Conservation (phyloP, 2,797 vertebrate species). For the Sphenopsis melanotis region DNA sequence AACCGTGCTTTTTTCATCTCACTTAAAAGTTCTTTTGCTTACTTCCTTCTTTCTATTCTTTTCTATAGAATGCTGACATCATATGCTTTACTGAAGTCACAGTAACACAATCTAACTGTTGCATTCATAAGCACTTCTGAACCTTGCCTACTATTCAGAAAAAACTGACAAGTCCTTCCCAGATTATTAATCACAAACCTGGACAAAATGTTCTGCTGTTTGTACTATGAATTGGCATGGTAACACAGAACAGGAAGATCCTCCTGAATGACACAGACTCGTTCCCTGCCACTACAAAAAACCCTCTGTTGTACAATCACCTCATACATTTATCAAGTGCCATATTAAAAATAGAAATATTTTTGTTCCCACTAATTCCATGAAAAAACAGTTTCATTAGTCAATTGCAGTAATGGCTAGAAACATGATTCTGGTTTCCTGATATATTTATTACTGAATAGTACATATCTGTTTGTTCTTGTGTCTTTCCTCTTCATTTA, state of each 20-base stretch:
- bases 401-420: not conserved
- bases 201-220: conserved; percentile 28
- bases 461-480: not conserved
- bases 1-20: accelerated
- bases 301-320: not conserved
- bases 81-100: not conserved
- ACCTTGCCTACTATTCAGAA: not conserved
- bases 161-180: not conserved
- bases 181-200: not conserved
- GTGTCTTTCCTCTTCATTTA: not conserved
- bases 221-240: not conserved
- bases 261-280: not conserved
- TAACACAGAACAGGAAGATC: not conserved
- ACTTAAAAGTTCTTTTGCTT: not conserved
- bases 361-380: conserved; percentile 1
- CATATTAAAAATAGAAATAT: not conserved
- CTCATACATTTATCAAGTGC: not conserved
- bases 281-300: not conserved
- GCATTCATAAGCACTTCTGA: not conserved
- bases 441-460: not conserved
- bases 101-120: not conserved
- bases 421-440: not conserved
- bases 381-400: conserved; percentile 9
- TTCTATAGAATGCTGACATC: not conserved
- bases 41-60: not conserved